phyloP scores from a whole-genome alignment of 1,140 invertebrate species.

The Meloidogyne hapla region DNA sequence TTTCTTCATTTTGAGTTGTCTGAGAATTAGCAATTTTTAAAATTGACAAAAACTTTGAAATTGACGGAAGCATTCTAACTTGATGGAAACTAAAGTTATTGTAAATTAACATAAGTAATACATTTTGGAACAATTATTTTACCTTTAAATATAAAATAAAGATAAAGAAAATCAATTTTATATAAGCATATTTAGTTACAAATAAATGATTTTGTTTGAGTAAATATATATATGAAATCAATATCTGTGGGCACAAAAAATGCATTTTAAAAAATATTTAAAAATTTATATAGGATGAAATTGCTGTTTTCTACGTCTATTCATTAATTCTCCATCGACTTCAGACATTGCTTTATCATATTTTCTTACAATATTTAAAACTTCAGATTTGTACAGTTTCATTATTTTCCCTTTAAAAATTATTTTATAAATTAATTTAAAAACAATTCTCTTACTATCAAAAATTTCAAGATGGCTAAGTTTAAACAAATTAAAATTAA shows the following conservation, averaged over 20 bases:
- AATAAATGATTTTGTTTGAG: too few relatives aligned
- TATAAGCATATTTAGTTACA: too few relatives aligned
- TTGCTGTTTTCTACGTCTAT: slow-evolving; percentile 4
- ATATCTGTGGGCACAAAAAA: background rate
- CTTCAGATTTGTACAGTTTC: slow-evolving; percentile 52
- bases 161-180: too few relatives aligned
- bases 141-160: too few relatives aligned
- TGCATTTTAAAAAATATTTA: background rate
- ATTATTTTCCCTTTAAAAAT: slow-evolving; percentile 41
- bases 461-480: slow-evolving; percentile 42
- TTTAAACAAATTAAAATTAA: slow-evolving; percentile 50
- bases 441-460: slow-evolving; percentile 14
- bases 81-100: too few relatives aligned
- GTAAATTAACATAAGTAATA: too few relatives aligned
- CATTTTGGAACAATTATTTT: too few relatives aligned
- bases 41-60: slow-evolving; percentile 2
- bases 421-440: slow-evolving; percentile 9
- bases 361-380: slow-evolving; percentile 51
- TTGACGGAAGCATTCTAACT: background rate
- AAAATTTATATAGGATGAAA: background rate
- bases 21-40: background rate
- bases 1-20: background rate
- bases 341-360: slow-evolving; percentile 47
- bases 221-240: too few relatives aligned
- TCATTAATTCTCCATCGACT: slow-evolving; percentile 46